These are phyloP conservation scores for Synergus laeviventris DNA, from an alignment of 2,888 invertebrate genomes.

Conservation along the genomic window DNA sequence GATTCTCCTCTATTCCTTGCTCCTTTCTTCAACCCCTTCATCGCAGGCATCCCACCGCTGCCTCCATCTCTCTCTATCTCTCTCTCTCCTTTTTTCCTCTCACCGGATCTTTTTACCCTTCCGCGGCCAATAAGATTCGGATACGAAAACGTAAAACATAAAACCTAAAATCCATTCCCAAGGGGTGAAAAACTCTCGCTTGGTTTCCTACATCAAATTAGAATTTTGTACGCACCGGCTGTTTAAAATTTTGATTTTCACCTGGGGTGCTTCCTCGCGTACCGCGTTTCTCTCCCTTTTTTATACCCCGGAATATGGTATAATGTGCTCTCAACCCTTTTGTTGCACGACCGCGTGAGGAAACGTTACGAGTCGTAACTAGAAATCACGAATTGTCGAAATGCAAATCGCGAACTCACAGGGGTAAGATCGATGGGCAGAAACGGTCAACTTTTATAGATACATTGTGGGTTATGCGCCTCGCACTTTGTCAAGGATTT, in stretches of 20 bases:
- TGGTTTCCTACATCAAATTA: conserved; percentile 71
- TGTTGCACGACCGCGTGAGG: conserved; percentile 19
- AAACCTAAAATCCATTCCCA: conserved; percentile 72
- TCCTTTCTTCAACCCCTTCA: conserved; percentile 43
- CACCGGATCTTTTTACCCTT: conserved; percentile 54
- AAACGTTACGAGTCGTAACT: conserved; percentile 29
- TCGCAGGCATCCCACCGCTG: conserved; percentile 43
- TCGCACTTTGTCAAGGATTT: conserved; percentile 1
- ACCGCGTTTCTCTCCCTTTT: conserved; percentile 23
- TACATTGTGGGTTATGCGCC: conserved; percentile 26
- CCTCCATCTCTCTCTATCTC: conserved; percentile 42
- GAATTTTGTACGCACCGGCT: conserved; percentile 70
- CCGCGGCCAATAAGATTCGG: conserved; percentile 47
- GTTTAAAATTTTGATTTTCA: conserved; percentile 69
- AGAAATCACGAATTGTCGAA: conserved; percentile 39
- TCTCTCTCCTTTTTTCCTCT: conserved; percentile 44
- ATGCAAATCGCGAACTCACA: conserved; percentile 30
- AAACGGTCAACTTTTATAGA: conserved; percentile 35
- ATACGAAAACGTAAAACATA: conserved; percentile 57
- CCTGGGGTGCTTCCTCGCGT: conserved; percentile 58
- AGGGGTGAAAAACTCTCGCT: conserved; percentile 64
- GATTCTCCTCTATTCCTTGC: conserved; percentile 57
- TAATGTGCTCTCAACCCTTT: conserved; percentile 16
- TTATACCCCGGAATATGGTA: conserved; percentile 9
- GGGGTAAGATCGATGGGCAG: conserved; percentile 35